Evolutionary conservation across 2,113 vertebrate genomes (phyloP), one percentile per base, ranked within the genome.

Genomic region (Aix galericulata): DNA sequence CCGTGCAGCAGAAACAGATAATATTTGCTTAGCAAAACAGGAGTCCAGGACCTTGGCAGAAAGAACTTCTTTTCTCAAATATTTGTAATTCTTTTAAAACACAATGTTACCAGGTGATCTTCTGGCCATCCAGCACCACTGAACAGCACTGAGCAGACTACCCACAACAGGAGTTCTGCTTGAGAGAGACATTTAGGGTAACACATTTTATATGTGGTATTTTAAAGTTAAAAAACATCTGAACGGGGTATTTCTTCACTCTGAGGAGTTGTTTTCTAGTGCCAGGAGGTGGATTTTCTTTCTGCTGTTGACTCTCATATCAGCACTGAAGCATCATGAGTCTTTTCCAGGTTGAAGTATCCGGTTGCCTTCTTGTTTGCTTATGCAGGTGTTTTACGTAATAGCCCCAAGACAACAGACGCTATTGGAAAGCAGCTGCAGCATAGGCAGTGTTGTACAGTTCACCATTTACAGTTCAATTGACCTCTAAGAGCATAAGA

Each of bases 351-450:
- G 81, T 58, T 66, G 74, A 48, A 76, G 86, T 75, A 91, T 84
- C 84, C 77, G 71, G 66, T 95, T 93, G 74, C 93, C 50, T 56
- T 72, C 76, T 56, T 93, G 91, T 95, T 96, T 96, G 93, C 91
- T 94, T 56, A 87, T 82, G 89, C 93, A 89, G 77, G 93, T 82
- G 74, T 38, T 96, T 92, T 94, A 87, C 84, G 77, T 86, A 93
- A 89, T 26, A 82, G 77, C 86, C 56, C 72, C 81, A 76, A 0
- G 25, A 26, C 40, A 31, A 78, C 95, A 95, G 95, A 96, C 58
- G 66, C 88, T 78, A 17, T 77, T 1, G 17, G 76, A 93, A 90
- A 92, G 86, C 59, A 6, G 85, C 86, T 82, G 83, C 68, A 74
- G 88, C 85, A 60, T 0, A 34, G 69, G 84, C 64, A 68, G 58